These are phyloP conservation scores for Protonemura montana DNA, from an alignment of 2,888 invertebrate genomes.

Conservation along the genomic window DNA sequence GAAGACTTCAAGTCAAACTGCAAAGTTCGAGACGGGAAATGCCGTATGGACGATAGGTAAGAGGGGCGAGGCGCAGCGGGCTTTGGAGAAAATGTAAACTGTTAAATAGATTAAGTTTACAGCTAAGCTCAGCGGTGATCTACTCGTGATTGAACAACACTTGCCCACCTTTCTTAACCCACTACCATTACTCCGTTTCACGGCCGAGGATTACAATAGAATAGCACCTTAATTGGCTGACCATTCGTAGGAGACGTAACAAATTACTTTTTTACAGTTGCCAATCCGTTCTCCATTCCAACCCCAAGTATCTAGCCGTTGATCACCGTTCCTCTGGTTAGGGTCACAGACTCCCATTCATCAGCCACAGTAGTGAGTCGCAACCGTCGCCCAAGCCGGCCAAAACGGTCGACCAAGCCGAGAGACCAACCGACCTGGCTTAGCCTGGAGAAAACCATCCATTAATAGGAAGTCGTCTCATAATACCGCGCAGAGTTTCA, in stretches of 20 bases:
- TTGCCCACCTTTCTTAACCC: constrained; percentile 32
- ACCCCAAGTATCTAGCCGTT: constrained; percentile 8
- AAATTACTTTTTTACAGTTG: constrained; percentile 44
- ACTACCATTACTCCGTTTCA: constrained; percentile 30
- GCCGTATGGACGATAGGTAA: constrained; percentile 89
- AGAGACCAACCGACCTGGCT: not conserved
- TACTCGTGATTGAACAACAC: constrained; percentile 23
- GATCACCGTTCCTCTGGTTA: constrained; percentile 4
- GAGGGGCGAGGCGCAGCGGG: too few species aligned
- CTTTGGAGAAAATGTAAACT: not conserved
- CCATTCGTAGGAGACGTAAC: constrained; percentile 41
- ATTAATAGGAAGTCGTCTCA: not conserved
- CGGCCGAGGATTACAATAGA: constrained; percentile 39
- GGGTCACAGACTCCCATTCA: constrained; percentile 23
- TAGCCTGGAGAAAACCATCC: not conserved
- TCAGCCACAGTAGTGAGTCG: constrained; percentile 16
- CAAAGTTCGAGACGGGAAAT: constrained; percentile 85
- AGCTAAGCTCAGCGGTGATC: not conserved
- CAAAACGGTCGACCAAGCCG: not conserved
- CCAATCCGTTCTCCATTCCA: constrained; percentile 43
- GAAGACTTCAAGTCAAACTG: constrained; percentile 88
- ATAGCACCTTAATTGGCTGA: constrained; percentile 38
- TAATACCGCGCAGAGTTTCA: not conserved
- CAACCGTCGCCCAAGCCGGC: not conserved
- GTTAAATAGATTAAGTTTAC: constrained; percentile 12